Base-by-base conservation (phyloP, 2,888 invertebrate genomes). In the Trichacis sp. region DNA sequence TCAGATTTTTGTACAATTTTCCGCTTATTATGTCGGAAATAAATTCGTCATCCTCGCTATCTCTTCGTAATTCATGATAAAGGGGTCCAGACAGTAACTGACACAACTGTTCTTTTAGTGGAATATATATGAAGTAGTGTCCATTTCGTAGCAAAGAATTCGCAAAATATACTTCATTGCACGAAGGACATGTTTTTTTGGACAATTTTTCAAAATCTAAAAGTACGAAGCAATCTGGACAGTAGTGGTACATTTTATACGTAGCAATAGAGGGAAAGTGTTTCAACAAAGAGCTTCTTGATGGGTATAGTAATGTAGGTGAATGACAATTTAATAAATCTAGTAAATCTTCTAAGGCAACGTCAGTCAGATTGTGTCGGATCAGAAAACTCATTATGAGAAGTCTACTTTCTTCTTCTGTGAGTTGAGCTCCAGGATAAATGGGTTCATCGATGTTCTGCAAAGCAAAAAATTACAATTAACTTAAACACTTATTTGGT, bases 11-110 rank as follows among this genome's bases (percentile, higher is more conserved):
- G 15, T 47, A 15, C 12, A 14, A 11, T 47, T 11, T 15, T 0
- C 47, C 24, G n/a, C 14, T 47, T 47, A 15, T 24, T n/a, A 47
- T 5, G 24, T 47, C 47, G n/a, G 24, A 36, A 2, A 36, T 9
- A 17, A 6, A 11, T 11, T 2, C 11, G n/a, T 36, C n/a, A n/a
- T 36, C 36, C 4, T 24, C 3, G 36, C n/a, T 6, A 36, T 36
- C 12, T 12, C 36, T 36, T 11, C 11, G 36, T 36, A 36, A 36
- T 11, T 36, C n/a, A 12, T 36, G 11, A 36, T 6, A 36, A 36
- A 36, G 36, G 2, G 36, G 36, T 36, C 36, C 36, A 2, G 36
- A 36, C 36, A 36, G n/a, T 36, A 36, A 36, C 2, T 12, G 2
- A 11, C 36, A 6, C 12, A 11, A 36, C 11, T 36, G 36, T 36